phyloP scores from a whole-genome alignment of 1,140 invertebrate genomes.

The Megalopta genalis region DNA sequence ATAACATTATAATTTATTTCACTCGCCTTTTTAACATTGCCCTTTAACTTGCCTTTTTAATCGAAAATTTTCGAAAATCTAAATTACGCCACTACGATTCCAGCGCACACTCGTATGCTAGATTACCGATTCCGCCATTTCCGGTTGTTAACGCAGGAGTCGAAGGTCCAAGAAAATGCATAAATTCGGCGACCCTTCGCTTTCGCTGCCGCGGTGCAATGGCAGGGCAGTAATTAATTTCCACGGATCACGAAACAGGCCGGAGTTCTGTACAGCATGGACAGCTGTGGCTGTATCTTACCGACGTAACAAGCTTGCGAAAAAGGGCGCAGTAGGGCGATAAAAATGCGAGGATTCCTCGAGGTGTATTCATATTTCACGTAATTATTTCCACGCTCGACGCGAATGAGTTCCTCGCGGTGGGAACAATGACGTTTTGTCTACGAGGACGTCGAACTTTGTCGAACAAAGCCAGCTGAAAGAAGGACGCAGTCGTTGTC shows the following conservation, averaged over 20 bases:
- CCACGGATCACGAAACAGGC: neutral
- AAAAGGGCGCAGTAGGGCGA: neutral
- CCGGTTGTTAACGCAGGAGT: no score
- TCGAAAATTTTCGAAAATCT: no score
- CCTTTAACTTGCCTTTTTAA: no score
- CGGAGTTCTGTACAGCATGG: neutral
- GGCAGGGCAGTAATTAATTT: neutral
- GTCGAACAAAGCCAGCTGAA: conserved; percentile 24
- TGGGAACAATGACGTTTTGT: conserved; percentile 35
- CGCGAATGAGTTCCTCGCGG: neutral
- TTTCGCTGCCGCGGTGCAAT: no score
- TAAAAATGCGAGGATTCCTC: conserved; percentile 1
- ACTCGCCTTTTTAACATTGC: no score
- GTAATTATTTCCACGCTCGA: conserved; percentile 42
- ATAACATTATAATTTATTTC: no score
- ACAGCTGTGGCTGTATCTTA: neutral
- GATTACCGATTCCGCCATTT: no score
- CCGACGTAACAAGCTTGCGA: neutral
- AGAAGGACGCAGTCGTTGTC: conserved; percentile 10
- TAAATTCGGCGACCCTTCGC: no score
- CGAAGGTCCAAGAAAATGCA: no score
- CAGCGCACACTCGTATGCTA: no score
- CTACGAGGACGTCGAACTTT: conserved; percentile 26
- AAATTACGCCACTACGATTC: no score
- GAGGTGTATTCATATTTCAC: conserved; percentile 37